Evolutionary conservation across 2,888 invertebrate genomes (phyloP).

Genomic region (Spialia ferax): DNA sequence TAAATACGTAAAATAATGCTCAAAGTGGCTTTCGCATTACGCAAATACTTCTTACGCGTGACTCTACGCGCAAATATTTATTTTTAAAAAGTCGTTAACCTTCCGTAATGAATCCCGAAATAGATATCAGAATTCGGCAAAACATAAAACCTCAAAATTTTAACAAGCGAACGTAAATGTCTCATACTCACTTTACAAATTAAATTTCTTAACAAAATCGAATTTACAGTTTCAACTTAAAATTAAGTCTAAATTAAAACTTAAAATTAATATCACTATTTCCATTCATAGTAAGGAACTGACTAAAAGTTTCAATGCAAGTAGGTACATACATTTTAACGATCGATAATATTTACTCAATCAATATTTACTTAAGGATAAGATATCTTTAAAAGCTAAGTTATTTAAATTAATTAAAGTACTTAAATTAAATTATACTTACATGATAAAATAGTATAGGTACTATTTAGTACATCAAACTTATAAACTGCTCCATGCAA

Average conservation of each 20-base stretch:
- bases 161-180: background rate
- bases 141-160: background rate
- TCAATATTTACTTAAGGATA: conserved; percentile 4
- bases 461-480: too few species aligned
- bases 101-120: conserved; percentile 16
- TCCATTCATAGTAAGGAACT: conserved; percentile 77
- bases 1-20: too few species aligned
- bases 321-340: conserved; percentile 13
- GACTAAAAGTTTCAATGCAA: conserved; percentile 52
- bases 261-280: conserved; percentile 82
- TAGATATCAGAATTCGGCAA: conserved; percentile 5
- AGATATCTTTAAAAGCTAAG: background rate
- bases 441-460: too few species aligned
- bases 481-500: too few species aligned
- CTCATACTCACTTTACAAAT: background rate
- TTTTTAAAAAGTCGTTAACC: conserved; percentile 33
- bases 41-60: background rate
- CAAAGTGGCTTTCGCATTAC: too few species aligned
- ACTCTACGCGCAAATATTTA: background rate
- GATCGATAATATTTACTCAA: background rate
- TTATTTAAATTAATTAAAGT: background rate
- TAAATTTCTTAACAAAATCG: background rate
- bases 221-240: conserved; percentile 37
- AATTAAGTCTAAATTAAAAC: conserved; percentile 60
- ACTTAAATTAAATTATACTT: background rate